phyloP scores from a whole-genome alignment of 2,113 vertebrate species.

The Xiphophorus couchianus region DNA sequence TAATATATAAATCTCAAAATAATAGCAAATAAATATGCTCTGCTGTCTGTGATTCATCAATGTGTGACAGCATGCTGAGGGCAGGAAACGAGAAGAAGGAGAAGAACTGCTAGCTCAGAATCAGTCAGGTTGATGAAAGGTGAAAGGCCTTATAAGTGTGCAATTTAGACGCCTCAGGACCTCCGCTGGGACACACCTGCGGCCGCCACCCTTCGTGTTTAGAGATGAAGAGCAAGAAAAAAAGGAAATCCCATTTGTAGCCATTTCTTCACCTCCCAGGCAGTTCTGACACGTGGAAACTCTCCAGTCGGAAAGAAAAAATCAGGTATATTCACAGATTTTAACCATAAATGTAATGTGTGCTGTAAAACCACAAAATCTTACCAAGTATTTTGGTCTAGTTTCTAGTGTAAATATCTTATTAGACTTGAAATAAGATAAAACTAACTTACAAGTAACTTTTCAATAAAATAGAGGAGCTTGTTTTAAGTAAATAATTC shows the following conservation, averaged over 20 bases:
- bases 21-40: background rate
- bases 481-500: no score
- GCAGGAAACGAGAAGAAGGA: background rate
- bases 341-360: background rate
- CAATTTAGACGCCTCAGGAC: conserved; percentile 22
- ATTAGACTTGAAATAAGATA: no score
- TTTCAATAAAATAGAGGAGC: no score
- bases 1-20: background rate
- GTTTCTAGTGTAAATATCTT: no score
- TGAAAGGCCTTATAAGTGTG: conserved; percentile 26
- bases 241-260: background rate
- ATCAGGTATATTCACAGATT: background rate
- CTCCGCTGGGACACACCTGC: background rate
- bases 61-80: background rate
- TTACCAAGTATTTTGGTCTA: no score
- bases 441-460: no score
- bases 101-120: background rate
- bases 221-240: background rate
- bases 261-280: background rate
- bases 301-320: background rate
- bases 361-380: no score
- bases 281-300: background rate
- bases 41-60: background rate
- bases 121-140: conserved; percentile 17
- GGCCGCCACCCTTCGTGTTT: background rate